These are phyloP conservation scores for Antheraea mylitta DNA, from an alignment of 1,140 invertebrate species.

Conservation along the genomic window DNA sequence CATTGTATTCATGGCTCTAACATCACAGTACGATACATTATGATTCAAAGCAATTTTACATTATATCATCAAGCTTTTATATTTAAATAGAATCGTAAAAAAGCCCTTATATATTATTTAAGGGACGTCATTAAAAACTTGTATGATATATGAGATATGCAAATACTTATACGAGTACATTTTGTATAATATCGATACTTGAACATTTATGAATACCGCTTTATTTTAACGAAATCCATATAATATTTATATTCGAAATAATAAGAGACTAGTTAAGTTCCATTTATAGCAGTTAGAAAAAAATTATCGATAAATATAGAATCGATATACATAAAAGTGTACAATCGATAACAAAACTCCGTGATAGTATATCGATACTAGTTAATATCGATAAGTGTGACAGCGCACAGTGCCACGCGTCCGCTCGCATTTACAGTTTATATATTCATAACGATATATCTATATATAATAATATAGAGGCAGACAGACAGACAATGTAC, in stretches of 20 bases:
- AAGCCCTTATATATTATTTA: no score
- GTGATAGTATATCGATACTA: constrained; percentile 9
- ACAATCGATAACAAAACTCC: constrained; percentile 11
- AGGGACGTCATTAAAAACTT: no score
- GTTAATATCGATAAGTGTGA: neutral
- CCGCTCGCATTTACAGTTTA: constrained; percentile 33
- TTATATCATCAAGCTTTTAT: no score
- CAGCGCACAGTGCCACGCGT: constrained; percentile 31
- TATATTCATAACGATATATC: constrained; percentile 53
- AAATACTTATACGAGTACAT: no score
- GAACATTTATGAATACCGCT: no score
- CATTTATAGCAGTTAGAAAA: neutral
- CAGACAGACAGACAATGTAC: constrained; percentile 43
- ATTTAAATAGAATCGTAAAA: no score
- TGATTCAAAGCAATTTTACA: no score
- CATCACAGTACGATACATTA: no score
- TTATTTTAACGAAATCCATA: neutral
- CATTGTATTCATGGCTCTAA: neutral
- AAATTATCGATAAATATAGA: constrained; percentile 1
- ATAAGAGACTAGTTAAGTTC: neutral
- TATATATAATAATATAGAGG: constrained; percentile 43
- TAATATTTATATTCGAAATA: neutral
- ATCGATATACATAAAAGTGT: neutral
- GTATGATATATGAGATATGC: no score
- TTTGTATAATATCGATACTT: no score